Conservation (phyloP, 2,113 vertebrate species). For the Leptocoma aspasia region DNA sequence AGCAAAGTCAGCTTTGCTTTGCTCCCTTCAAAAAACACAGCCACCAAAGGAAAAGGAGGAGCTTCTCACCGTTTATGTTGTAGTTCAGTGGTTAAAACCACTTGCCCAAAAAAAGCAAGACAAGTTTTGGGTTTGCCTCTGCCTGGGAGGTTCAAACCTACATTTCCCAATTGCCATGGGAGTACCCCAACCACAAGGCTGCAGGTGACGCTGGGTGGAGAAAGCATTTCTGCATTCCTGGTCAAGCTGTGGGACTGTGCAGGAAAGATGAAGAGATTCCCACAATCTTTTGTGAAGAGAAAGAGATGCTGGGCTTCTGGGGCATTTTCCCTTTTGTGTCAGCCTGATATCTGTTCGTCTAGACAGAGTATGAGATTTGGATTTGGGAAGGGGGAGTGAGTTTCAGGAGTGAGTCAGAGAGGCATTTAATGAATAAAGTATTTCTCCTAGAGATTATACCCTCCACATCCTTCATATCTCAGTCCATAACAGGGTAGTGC, state of each 20-base stretch:
- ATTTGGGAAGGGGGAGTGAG: background rate
- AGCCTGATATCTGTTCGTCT: background rate
- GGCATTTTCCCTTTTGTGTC: background rate
- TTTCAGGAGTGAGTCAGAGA: background rate
- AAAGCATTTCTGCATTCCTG: conserved; percentile 50
- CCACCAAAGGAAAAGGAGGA: conserved; percentile 54
- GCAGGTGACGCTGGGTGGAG: conserved; percentile 60
- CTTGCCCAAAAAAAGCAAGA: conserved; percentile 46
- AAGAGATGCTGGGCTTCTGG: background rate
- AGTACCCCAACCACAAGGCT: conserved; percentile 51
- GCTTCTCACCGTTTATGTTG: background rate
- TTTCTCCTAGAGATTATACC: background rate
- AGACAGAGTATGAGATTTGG: background rate
- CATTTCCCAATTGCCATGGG: conserved; percentile 34
- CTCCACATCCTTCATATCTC: background rate
- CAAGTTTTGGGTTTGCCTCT: conserved; percentile 24
- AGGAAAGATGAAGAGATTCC: conserved; percentile 22
- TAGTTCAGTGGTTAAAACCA: conserved; percentile 38
- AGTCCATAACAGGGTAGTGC: background rate
- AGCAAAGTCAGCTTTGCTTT: conserved; percentile 5
- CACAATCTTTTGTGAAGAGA: background rate
- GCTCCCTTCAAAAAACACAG: background rate
- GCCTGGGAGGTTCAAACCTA: conserved; percentile 52
- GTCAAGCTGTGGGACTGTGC: background rate
- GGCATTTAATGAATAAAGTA: background rate